Percentiles rank a stretch among this genome's conserved stretches.
Evolutionary conservation across 2,888 invertebrate genomes (phyloP).

Genomic region (Hylaea fasciaria): DNA sequence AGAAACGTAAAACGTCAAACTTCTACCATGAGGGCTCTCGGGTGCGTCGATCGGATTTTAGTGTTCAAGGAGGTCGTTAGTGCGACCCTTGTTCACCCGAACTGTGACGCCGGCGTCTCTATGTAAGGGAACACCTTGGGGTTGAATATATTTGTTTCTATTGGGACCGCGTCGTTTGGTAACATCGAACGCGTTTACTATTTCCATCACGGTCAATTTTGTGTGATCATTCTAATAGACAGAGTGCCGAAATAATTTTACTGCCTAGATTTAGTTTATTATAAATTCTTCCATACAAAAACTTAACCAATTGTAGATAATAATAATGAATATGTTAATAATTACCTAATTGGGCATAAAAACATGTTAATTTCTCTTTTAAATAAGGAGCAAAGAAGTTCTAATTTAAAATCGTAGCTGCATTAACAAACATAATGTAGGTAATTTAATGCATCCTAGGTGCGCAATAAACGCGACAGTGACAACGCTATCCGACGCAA

Average conservation of each 20-base stretch:
- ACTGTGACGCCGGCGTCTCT: constrained; percentile 22
- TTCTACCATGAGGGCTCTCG: constrained; percentile 13
- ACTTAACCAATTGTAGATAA: no score
- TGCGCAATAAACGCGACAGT: no score
- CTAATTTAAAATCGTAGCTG: no score
- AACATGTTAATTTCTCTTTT: no score
- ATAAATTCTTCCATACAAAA: no score
- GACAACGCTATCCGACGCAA: no score
- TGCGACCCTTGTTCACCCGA: constrained; percentile 27
- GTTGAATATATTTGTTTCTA: constrained; percentile 34
- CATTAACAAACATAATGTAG: no score
- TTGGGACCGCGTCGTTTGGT: constrained; percentile 20
- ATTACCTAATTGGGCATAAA: no score
- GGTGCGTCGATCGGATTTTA: constrained; percentile 21
- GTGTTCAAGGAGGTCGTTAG: constrained; percentile 29
- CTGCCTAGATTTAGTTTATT: no score
- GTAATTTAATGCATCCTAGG: no score
- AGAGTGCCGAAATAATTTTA: background rate
- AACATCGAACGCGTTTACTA: constrained; percentile 15
- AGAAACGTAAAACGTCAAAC: constrained; percentile 6
- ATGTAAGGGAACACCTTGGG: constrained; percentile 29
- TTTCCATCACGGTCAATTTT: constrained; percentile 2
- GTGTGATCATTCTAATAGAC: background rate
- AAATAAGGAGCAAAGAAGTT: no score
- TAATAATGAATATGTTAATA: no score